Evolutionary conservation across 1,140 invertebrate species (phyloP), one percentile per base, ranked within the genome.

Genomic region (Homarus americanus): DNA sequence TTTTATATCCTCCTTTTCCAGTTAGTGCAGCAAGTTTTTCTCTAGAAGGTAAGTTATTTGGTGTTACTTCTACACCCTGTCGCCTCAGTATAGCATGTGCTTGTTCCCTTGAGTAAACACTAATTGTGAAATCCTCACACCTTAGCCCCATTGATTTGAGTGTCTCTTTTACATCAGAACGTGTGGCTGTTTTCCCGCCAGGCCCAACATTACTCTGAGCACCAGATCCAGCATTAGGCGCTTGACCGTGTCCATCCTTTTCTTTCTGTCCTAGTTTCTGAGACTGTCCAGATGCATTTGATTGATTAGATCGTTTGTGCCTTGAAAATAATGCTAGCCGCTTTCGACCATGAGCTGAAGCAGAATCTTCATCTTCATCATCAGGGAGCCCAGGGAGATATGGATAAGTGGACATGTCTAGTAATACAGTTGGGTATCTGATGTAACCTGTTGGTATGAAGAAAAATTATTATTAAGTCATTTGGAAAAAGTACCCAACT

Each of bases 91-190:
- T 92, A 15, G 92, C 92, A 72, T 92, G 92, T n/a, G 92, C 92
- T 78, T 92, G 92, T 91, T 92, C 92, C 79, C 87, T 91, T 7
- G 92, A 92, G 73, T 92, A 92, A 34, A 92, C 92, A 89, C 92
- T 92, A 44, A 92, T 92, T n/a, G 92, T 92, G 66, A 92, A 92
- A 82, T 92, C 92, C 66, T 92, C 92, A 82, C 92, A 92, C 34
- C 92, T 76, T n/a, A 92, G 79, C 38, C 92, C 92, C 92, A 92
- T 92, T 38, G 92, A 92, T 53, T 92, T 92, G 7, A 92, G 86
- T 1, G 92, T 92, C 44, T 92, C 87, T 63, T 92, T 92, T n/a
- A 92, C 92, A 75, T 92, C 92, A 17, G 92, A 91, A 44, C 92
- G 92, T 20, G 92, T 91, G 2, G 91, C 84, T 12, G 88, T 90